Evolutionary conservation across 2,888 invertebrate species (phyloP).

Genomic region (Stictocephala bisonia): DNA sequence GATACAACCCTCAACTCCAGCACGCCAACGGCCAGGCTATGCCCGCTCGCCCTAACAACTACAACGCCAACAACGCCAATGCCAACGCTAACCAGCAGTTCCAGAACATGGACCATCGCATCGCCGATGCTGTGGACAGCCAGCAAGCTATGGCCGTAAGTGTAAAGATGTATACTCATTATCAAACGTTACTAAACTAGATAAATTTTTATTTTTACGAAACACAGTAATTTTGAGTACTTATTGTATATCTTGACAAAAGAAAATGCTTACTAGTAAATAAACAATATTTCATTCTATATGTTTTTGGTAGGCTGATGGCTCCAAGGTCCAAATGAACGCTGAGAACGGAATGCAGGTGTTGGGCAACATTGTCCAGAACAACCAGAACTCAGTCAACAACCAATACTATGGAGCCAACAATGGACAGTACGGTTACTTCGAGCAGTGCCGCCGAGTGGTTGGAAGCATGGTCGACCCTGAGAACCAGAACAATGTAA

Average conservation of each 20-base stretch:
- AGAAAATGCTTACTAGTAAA: no score
- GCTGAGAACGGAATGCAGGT: conserved; percentile 73
- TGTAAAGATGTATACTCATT: no score
- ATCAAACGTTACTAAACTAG: no score
- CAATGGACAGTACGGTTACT: conserved; percentile 61
- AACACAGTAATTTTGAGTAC: no score
- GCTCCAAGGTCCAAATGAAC: conserved; percentile 70
- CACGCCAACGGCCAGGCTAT: conserved; percentile 70
- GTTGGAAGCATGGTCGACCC: conserved; percentile 64
- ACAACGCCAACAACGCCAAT: conserved; percentile 64
- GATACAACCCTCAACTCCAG: conserved; percentile 71
- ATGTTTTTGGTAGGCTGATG: no score
- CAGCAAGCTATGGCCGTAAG: conserved; percentile 18
- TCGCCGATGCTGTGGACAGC: conserved; percentile 71
- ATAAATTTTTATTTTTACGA: no score
- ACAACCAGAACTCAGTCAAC: conserved; percentile 74
- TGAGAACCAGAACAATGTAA: conserved; percentile 62
- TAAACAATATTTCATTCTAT: no score
- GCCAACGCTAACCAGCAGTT: conserved; percentile 63
- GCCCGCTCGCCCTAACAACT: conserved; percentile 68
- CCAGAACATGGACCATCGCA: conserved; percentile 68
- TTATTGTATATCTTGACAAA: no score
- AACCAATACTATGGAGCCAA: conserved; percentile 68
- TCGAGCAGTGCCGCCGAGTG: conserved; percentile 68
- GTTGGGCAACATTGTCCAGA: conserved; percentile 75